Evolutionary conservation across 2,113 vertebrate species (phyloP), one percentile per base, ranked within the genome.

Genomic region (Theristicus caerulescens): DNA sequence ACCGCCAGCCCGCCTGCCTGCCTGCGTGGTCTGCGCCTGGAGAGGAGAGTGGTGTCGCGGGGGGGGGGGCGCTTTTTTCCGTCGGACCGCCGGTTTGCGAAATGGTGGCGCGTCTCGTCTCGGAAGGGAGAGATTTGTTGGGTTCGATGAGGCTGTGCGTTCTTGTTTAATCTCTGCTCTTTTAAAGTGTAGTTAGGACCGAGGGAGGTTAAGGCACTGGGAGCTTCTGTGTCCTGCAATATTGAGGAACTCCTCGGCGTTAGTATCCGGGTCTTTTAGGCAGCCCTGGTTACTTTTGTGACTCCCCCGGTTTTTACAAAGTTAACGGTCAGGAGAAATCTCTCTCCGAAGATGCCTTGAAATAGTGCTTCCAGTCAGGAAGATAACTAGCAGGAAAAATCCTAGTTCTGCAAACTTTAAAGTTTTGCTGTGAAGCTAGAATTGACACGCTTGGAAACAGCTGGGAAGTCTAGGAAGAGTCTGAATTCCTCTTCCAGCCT

Each of bases 201-300:
- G 9, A 15, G 16, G 22, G 54, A 61, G 58, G 24, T 3, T 16
- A 19, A 13, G 61, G 38, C 44, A 2, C 16, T 1, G 25, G 16
- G 32, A 21, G 10, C 20, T 59, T 85, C 34, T 2, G 0, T 36
- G 19, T 59, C 15, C 25, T 55, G 2, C 22, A 1, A 1, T 25
- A 0, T 10, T 4, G 34, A 36, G 17, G 18, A 57, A 7, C 9
- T n/a, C 7, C 16, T 62, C 36, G 25, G 59, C n/a, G 24, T 38
- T 12, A 25, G n/a, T 18, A 27, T 62, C 59, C 25, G 16, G 16
- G 36, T 18, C 59, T 64, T 31, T 5, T 9, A 20, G 40, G 46
- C 1, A 7, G 46, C 36, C 46, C 7, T 13, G n/a, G 14, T 19
- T n/a, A 2, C 52, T 62, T 69, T 17, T 4, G 8, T 32, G 66